These are phyloP conservation scores for Alouatta palliata DNA, from an alignment of 2,113 vertebrate species.

Conservation along the genomic window DNA sequence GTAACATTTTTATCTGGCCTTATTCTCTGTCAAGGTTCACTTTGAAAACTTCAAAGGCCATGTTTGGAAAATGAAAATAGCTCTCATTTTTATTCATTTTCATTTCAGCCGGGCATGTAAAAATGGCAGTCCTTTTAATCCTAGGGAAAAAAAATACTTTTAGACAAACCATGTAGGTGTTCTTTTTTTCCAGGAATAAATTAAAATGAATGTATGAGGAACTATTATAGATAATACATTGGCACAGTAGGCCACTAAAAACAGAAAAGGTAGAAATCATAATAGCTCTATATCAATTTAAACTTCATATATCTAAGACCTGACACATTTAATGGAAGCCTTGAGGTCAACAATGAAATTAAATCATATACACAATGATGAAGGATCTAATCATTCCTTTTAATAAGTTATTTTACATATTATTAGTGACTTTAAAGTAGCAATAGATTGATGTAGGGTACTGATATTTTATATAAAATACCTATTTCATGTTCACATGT, in stretches of 20 bases:
- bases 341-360: background rate
- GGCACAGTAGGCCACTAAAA: slow-evolving; percentile 18
- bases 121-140: slow-evolving; percentile 41
- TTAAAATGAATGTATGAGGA: slow-evolving; percentile 38
- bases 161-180: slow-evolving; percentile 28
- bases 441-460: background rate
- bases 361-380: background rate
- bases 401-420: background rate
- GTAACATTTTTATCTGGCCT: slow-evolving; percentile 2
- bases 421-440: background rate
- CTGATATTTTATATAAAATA: background rate
- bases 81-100: slow-evolving; percentile 54
- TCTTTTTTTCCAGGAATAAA: slow-evolving; percentile 52
- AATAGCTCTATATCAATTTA: background rate
- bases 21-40: slow-evolving; percentile 24
- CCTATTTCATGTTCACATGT: background rate
- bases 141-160: slow-evolving; percentile 34
- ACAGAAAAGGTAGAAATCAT: slow-evolving; percentile 1
- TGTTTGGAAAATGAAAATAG: slow-evolving; percentile 45
- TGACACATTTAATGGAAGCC: background rate
- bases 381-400: background rate
- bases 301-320: background rate
- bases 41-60: slow-evolving; percentile 55
- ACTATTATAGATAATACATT: slow-evolving; percentile 1
- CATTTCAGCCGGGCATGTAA: background rate